Percentiles rank a stretch among this genome's conserved stretches.
Conservation (phyloP, 2,113 vertebrate species). For the Festucalex cinctus region DNA sequence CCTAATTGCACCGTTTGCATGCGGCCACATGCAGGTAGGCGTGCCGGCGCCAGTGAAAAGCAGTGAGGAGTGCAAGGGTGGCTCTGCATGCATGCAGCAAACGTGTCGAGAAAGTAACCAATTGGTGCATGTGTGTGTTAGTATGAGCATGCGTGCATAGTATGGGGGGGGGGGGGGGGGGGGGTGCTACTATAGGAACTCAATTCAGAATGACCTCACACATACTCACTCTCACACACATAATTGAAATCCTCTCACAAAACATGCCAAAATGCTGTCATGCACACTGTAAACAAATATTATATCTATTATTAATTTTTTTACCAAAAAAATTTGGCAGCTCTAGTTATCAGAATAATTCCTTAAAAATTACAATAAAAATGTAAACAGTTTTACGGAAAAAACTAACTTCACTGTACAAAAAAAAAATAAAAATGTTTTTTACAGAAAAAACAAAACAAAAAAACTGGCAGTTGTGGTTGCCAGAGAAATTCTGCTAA, state of each 20-base stretch:
- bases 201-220: background rate
- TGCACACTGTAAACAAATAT: too few relatives aligned
- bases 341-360: too few relatives aligned
- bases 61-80: background rate
- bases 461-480: too few relatives aligned
- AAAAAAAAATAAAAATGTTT: too few relatives aligned
- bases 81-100: background rate
- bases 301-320: too few relatives aligned
- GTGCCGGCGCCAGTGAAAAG: slow-evolving; percentile 40
- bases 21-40: slow-evolving; percentile 10
- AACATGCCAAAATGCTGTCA: background rate
- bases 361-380: too few relatives aligned
- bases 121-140: background rate
- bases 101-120: slow-evolving; percentile 1
- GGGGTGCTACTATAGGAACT: too few relatives aligned
- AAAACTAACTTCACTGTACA: too few relatives aligned
- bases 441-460: too few relatives aligned
- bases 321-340: too few relatives aligned
- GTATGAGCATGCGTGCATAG: background rate
- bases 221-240: background rate
- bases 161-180: background rate
- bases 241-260: background rate
- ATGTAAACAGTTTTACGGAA: too few relatives aligned
- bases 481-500: too few relatives aligned
- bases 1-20: slow-evolving; percentile 7